Evolutionary conservation across 2,888 invertebrate species (phyloP).

Genomic region (Drosophila tanythrix): DNA sequence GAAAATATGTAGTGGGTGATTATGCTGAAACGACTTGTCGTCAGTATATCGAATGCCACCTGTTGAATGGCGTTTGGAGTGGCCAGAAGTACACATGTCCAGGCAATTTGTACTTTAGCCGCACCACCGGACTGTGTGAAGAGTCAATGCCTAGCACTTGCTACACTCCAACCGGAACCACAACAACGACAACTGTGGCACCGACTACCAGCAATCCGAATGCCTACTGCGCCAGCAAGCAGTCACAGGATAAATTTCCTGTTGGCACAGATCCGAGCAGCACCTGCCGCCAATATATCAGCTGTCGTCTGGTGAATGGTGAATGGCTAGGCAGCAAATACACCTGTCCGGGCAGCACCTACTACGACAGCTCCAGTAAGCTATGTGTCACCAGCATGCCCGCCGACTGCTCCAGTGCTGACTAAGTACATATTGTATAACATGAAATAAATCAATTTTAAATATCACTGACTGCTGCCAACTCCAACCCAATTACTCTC

Average conservation of each 20-base stretch:
- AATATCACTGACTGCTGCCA: not conserved
- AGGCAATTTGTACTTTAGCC: slow-evolving; percentile 65
- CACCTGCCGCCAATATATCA: slow-evolving; percentile 74
- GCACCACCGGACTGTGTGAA: slow-evolving; percentile 47
- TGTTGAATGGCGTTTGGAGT: slow-evolving; percentile 57
- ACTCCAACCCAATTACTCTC: not conserved
- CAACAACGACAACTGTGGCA: slow-evolving; percentile 51
- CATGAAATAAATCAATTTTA: not conserved
- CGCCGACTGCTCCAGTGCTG: slow-evolving; percentile 51
- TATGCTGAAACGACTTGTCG: slow-evolving; percentile 66
- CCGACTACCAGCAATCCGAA: slow-evolving; percentile 48
- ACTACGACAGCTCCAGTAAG: slow-evolving; percentile 57
- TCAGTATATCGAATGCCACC: slow-evolving; percentile 72
- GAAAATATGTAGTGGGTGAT: slow-evolving; percentile 62
- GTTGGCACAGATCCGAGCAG: slow-evolving; percentile 60
- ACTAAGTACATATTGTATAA: slow-evolving; percentile 3
- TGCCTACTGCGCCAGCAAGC: slow-evolving; percentile 61
- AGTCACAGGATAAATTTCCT: slow-evolving; percentile 55
- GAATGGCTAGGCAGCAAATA: slow-evolving; percentile 71
- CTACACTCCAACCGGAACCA: slow-evolving; percentile 32
- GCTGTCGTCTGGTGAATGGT: slow-evolving; percentile 55
- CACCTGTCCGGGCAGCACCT: slow-evolving; percentile 71
- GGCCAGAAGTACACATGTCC: slow-evolving; percentile 72
- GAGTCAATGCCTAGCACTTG: slow-evolving; percentile 35
- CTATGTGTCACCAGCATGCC: slow-evolving; percentile 59